Evolutionary conservation across 2,113 vertebrate genomes (phyloP).

Genomic region (Tupaia chinensis): DNA sequence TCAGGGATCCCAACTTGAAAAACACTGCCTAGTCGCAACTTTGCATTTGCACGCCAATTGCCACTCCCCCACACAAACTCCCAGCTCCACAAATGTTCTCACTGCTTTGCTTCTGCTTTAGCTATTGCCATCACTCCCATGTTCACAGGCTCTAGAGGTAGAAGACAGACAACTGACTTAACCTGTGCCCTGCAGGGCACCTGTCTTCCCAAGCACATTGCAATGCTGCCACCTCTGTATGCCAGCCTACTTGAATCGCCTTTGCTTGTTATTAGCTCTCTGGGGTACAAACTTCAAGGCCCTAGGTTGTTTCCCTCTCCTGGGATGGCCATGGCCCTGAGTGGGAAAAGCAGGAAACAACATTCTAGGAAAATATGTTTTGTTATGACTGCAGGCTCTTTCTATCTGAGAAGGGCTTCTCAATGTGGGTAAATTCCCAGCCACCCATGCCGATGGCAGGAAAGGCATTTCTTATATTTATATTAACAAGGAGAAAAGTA

Average conservation of each 20-base stretch:
- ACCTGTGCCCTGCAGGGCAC: neutral
- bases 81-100: neutral
- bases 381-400: constrained; percentile 55
- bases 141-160: neutral
- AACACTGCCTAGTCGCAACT: neutral
- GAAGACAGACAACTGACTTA: neutral
- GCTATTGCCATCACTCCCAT: neutral
- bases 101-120: neutral
- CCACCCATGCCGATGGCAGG: neutral
- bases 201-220: neutral
- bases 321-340: neutral
- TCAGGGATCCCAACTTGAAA: neutral
- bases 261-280: neutral
- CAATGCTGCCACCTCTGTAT: too few species aligned
- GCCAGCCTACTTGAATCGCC: neutral
- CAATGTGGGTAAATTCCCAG: neutral
- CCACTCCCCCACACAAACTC: neutral
- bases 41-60: neutral
- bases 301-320: neutral
- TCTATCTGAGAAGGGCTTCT: neutral
- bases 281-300: neutral
- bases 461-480: neutral
- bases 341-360: neutral
- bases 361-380: constrained; percentile 8
- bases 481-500: neutral